Percentiles rank a stretch among this genome's conserved stretches.
Conservation (phyloP, 2,888 invertebrate genomes). For the Lymantria monacha region DNA sequence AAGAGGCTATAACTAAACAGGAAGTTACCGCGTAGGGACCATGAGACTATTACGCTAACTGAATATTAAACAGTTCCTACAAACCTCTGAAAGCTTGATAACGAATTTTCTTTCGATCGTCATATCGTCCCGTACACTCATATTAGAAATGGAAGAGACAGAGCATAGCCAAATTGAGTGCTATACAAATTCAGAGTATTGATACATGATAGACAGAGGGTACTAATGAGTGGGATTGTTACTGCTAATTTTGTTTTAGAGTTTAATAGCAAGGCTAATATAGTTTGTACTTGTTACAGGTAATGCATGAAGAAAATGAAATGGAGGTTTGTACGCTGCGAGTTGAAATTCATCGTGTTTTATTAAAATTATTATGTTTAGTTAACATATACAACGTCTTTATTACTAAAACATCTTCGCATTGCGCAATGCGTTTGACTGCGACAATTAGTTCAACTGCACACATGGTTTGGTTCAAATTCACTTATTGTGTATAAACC, state of each 20-base stretch:
- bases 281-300: constrained; percentile 36
- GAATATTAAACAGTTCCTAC: constrained; percentile 59
- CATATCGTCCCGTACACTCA: constrained; percentile 16
- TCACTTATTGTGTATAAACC: no score
- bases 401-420: no score
- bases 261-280: constrained; percentile 22
- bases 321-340: not conserved
- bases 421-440: no score
- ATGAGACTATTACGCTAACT: constrained; percentile 42
- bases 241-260: constrained; percentile 21
- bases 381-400: no score
- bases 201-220: constrained; percentile 21
- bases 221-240: constrained; percentile 30
- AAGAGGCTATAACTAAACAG: constrained; percentile 38
- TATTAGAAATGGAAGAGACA: constrained; percentile 14
- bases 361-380: not conserved
- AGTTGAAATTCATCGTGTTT: constrained; percentile 10
- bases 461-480: no score
- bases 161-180: constrained; percentile 12
- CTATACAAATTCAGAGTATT: constrained; percentile 23
- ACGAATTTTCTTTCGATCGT: constrained; percentile 31
- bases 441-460: no score
- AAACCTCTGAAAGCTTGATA: constrained; percentile 40
- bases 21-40: constrained; percentile 47
- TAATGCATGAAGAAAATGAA: constrained; percentile 17